phyloP scores from a whole-genome alignment of 2,888 invertebrate genomes.

The Subacronicta megacephala region DNA sequence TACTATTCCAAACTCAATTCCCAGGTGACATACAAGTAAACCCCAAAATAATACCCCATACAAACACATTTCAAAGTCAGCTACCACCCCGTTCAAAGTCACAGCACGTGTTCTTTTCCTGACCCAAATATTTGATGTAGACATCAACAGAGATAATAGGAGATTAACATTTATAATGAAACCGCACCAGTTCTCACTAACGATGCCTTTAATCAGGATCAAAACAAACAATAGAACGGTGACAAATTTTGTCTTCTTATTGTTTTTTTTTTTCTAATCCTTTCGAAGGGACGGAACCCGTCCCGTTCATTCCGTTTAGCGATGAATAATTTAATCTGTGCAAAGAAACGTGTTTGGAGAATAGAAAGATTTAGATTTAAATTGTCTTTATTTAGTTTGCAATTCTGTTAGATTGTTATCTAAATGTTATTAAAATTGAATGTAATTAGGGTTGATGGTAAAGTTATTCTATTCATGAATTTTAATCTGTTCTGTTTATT shows the following conservation, averaged over 20 bases:
- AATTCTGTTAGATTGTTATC: slow-evolving; percentile 30
- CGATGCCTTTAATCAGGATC: slow-evolving; percentile 49
- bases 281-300: slow-evolving; percentile 35
- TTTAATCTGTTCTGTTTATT: background rate
- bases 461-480: no score
- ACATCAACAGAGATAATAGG: slow-evolving; percentile 29
- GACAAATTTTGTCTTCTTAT: slow-evolving; percentile 27
- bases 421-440: slow-evolving; percentile 12
- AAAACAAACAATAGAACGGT: slow-evolving; percentile 30
- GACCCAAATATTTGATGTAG: slow-evolving; percentile 47
- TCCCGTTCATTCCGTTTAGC: slow-evolving; percentile 23
- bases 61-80: slow-evolving; percentile 34
- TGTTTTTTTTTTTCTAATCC: slow-evolving; percentile 47
- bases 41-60: slow-evolving; percentile 13
- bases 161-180: slow-evolving; percentile 43
- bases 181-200: slow-evolving; percentile 39
- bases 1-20: slow-evolving; percentile 17
- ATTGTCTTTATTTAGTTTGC: slow-evolving; percentile 22
- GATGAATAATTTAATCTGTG: slow-evolving; percentile 34
- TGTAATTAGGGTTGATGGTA: slow-evolving; percentile 9
- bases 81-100: slow-evolving; percentile 26
- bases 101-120: slow-evolving; percentile 54
- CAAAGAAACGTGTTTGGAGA: slow-evolving; percentile 32
- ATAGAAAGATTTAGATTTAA: slow-evolving; percentile 30
- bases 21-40: slow-evolving; percentile 26